Conservation (phyloP, 2,797 vertebrate species). For the Phalanger gymnotis region DNA sequence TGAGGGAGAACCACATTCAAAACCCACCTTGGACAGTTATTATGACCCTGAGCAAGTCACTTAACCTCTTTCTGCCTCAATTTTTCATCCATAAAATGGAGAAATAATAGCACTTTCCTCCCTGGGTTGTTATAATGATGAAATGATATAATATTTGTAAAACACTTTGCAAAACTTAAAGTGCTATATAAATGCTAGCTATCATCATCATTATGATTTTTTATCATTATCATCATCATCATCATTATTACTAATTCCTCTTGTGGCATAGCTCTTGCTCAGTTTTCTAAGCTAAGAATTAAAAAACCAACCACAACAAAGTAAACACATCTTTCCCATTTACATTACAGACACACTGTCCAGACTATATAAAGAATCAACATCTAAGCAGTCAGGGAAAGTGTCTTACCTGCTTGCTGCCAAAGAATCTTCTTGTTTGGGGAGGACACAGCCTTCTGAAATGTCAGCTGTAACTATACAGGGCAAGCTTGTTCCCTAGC, state of each 20-base stretch:
- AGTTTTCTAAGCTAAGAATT: too few relatives aligned
- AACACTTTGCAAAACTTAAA: not conserved
- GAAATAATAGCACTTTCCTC: not conserved
- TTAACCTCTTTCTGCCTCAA: too few relatives aligned
- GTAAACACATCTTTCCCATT: not conserved
- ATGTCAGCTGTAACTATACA: constrained; percentile 40
- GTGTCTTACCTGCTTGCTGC: not conserved
- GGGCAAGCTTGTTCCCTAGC: constrained; percentile 47
- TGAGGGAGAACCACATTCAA: not conserved
- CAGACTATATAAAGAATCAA: not conserved
- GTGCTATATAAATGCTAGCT: not conserved
- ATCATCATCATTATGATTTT: not conserved
- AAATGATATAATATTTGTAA: not conserved
- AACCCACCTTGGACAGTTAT: not conserved
- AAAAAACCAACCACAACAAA: too few relatives aligned
- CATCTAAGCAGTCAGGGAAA: not conserved
- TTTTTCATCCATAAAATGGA: too few relatives aligned
- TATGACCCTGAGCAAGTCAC: not conserved
- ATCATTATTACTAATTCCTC: not conserved
- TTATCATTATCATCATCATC: not conserved
- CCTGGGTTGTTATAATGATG: not conserved
- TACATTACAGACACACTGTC: not conserved
- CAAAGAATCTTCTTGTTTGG: constrained; percentile 27
- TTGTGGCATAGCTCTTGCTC: not conserved
- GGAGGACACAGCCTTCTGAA: constrained; percentile 17